A percentile compares a stretch with the other conserved stretches of the same genome.
Evolutionary conservation across 2,888 invertebrate species (phyloP).

Genomic region (Tetramorium bicarinatum): DNA sequence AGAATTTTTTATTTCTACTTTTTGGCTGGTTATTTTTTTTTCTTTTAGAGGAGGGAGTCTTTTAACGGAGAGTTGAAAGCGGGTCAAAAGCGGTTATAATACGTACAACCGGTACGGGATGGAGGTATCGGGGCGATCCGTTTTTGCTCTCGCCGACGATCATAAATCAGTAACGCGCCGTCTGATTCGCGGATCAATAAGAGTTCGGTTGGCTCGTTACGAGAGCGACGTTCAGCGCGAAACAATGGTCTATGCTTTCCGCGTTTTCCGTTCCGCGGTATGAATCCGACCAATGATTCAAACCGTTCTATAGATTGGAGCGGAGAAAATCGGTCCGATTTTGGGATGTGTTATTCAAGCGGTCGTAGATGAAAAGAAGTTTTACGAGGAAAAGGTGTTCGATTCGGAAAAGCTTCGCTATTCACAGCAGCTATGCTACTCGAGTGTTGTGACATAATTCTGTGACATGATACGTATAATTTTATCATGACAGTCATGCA

Average conservation of each 20-base stretch:
- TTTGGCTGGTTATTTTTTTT: not conserved
- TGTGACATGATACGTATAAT: not conserved
- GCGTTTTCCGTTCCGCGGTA: constrained; percentile 47
- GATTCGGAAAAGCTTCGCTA: not conserved
- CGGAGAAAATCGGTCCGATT: constrained; percentile 21
- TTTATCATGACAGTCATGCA: not conserved
- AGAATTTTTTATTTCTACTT: not conserved
- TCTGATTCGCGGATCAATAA: constrained; percentile 55
- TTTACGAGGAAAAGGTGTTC: not conserved
- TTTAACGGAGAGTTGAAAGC: constrained; percentile 13
- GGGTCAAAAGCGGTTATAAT: constrained; percentile 21
- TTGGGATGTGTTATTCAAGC: constrained; percentile 11
- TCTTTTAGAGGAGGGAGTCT: not conserved
- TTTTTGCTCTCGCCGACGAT: constrained; percentile 33
- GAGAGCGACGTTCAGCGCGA: constrained; percentile 37
- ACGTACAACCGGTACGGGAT: not conserved
- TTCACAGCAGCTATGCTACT: not conserved
- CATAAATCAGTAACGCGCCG: constrained; percentile 52
- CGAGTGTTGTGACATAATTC: not conserved
- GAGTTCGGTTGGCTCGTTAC: constrained; percentile 39
- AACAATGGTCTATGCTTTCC: constrained; percentile 45
- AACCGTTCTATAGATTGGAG: not conserved
- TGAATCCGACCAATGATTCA: constrained; percentile 1
- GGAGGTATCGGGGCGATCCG: constrained; percentile 18
- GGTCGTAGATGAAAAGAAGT: not conserved